Evolutionary conservation across 2,113 vertebrate species (phyloP).

Genomic region (Elephantulus edwardii): DNA sequence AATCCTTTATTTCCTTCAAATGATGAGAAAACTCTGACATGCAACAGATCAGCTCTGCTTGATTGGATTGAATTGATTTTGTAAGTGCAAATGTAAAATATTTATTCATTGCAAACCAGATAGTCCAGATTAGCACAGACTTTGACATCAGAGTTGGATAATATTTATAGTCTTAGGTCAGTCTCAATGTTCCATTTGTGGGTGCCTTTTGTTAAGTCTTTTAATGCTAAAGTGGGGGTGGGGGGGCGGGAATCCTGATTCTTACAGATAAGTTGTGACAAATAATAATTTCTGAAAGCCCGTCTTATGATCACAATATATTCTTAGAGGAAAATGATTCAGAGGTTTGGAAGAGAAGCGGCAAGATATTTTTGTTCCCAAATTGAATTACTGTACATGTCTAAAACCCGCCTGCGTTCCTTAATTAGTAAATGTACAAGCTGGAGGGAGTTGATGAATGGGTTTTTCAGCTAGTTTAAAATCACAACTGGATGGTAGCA

Average conservation of each 20-base stretch:
- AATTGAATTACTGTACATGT: background rate
- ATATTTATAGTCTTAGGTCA: conserved; percentile 36
- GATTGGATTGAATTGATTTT: conserved; percentile 55
- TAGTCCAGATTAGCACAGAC: conserved; percentile 41
- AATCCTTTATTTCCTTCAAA: conserved; percentile 37
- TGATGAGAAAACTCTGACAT: background rate
- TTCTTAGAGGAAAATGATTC: conserved; percentile 1
- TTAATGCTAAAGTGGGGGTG: background rate
- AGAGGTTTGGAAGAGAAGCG: conserved; percentile 52
- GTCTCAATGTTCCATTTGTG: conserved; percentile 26
- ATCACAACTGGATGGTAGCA: conserved; percentile 37
- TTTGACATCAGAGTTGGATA: conserved; percentile 4
- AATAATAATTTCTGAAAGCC: conserved; percentile 41
- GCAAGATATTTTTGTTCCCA: conserved; percentile 32
- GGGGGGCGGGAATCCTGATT: background rate
- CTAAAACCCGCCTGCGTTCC: background rate
- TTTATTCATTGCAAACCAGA: conserved; percentile 52
- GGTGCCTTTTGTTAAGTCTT: conserved; percentile 22
- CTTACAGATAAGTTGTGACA: background rate
- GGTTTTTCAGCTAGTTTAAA: conserved; percentile 53
- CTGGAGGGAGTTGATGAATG: conserved; percentile 36
- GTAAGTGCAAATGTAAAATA: conserved; percentile 56
- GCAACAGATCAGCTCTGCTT: conserved; percentile 37
- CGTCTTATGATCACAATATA: background rate
- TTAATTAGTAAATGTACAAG: conserved; percentile 50